A percentile compares a stretch with the other conserved stretches of the same genome.
phyloP scores from a whole-genome alignment of 2,113 vertebrate species.

The Deroptyus accipitrinus region DNA sequence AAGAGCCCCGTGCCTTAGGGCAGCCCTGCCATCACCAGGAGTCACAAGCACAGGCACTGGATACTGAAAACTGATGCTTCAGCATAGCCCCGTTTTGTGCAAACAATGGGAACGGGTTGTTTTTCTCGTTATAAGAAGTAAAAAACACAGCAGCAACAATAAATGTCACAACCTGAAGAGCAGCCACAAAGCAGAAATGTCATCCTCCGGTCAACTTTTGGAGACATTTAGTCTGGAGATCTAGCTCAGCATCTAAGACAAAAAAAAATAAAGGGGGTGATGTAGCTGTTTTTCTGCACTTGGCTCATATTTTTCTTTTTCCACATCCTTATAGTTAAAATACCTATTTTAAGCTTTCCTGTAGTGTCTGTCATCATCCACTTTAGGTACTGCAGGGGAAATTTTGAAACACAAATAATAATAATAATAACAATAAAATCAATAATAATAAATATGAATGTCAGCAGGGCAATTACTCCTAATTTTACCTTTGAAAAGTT shows the following conservation, averaged over 20 bases:
- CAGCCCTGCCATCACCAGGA: neutral
- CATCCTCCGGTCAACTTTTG: neutral
- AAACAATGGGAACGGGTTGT: neutral
- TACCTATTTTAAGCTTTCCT: neutral
- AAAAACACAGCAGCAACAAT: neutral
- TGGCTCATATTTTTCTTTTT: neutral
- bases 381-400: neutral
- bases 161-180: slow-evolving; percentile 21
- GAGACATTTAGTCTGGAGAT: neutral
- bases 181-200: neutral
- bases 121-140: neutral
- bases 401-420: neutral
- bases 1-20: neutral
- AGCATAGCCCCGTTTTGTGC: neutral
- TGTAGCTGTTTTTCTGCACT: neutral
- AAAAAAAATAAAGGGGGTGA: neutral
- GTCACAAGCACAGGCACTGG: accelerated
- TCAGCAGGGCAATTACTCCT: neutral
- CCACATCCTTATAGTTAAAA: neutral
- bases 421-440: neutral
- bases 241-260: neutral
- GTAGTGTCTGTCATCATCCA: neutral
- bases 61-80: neutral
- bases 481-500: neutral
- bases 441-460: neutral